Evolutionary conservation across 2,888 invertebrate genomes (phyloP).

Genomic region (Lysandra coridon): DNA sequence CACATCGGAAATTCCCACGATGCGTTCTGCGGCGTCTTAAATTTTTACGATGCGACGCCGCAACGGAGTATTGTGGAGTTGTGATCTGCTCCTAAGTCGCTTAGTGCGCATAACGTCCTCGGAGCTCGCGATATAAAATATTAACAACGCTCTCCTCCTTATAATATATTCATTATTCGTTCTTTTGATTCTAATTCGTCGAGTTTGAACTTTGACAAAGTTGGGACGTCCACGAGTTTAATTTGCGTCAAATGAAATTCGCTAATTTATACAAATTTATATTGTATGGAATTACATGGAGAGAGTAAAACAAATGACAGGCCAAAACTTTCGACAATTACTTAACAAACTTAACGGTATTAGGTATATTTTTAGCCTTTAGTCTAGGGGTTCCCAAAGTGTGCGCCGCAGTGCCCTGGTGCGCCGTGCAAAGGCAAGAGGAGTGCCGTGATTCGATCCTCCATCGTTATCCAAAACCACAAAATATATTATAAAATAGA

Average conservation of each 20-base stretch:
- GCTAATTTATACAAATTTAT: conserved; percentile 4
- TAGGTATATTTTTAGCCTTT: neutral
- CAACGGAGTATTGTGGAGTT: too few relatives aligned
- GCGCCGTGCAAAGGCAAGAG: too few relatives aligned
- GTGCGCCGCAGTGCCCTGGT: too few relatives aligned
- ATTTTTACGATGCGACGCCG: too few relatives aligned
- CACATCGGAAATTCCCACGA: too few relatives aligned
- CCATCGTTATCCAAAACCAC: too few relatives aligned
- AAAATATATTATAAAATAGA: too few relatives aligned
- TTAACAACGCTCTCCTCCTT: conserved; percentile 8
- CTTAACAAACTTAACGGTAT: neutral
- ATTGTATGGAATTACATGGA: neutral
- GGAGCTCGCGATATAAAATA: conserved; percentile 6
- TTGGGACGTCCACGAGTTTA: conserved; percentile 1
- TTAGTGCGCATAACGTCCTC: neutral
- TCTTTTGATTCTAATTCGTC: conserved; percentile 14
- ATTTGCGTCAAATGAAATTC: neutral
- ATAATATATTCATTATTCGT: conserved; percentile 17
- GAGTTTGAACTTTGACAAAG: conserved; percentile 7
- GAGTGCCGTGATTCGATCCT: too few relatives aligned
- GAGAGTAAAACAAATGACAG: neutral
- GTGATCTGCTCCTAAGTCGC: neutral
- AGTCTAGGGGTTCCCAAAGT: too few relatives aligned
- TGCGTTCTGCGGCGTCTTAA: too few relatives aligned
- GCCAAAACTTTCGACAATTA: neutral